A percentile compares a stretch with the other conserved stretches of the same genome.
These are phyloP conservation scores for Pluvianellus socialis DNA, from an alignment of 2,113 vertebrate genomes.

Conservation along the genomic window DNA sequence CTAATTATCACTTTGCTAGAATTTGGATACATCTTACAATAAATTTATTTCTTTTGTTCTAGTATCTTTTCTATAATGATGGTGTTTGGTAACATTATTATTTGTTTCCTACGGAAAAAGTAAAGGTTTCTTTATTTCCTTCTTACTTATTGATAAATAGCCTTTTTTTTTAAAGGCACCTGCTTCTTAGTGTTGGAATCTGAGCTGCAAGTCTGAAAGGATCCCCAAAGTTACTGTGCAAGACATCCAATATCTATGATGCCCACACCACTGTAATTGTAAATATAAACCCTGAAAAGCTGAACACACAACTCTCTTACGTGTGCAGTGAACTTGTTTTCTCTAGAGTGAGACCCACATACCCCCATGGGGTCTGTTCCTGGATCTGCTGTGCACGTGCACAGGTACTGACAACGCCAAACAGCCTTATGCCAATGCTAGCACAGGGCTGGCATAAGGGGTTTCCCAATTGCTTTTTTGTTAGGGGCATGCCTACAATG, in stretches of 20 bases:
- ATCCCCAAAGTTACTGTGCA: neutral
- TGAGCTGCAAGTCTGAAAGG: neutral
- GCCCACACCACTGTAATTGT: neutral
- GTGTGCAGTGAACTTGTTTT: neutral
- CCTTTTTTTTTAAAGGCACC: neutral
- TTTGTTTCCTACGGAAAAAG: neutral
- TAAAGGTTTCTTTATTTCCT: neutral
- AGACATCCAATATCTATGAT: neutral
- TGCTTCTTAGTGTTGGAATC: neutral
- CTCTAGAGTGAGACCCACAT: neutral
- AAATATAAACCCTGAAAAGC: neutral
- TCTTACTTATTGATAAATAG: neutral
- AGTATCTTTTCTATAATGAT: neutral
- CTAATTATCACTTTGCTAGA: neutral
- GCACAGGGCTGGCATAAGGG: neutral
- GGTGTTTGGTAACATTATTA: neutral
- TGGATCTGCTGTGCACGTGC: neutral
- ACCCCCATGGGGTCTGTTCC: neutral
- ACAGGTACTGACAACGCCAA: neutral
- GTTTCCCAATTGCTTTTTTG: neutral
- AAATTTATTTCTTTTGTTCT: neutral
- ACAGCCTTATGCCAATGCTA: rapidly evolving
- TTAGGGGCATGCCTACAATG: neutral
- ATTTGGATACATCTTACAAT: neutral
- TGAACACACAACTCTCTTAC: neutral